A percentile compares a stretch with the other conserved stretches of the same genome.
These are phyloP conservation scores for Stictonetta naevosa DNA, from an alignment of 2,113 vertebrate species.

Conservation along the genomic window DNA sequence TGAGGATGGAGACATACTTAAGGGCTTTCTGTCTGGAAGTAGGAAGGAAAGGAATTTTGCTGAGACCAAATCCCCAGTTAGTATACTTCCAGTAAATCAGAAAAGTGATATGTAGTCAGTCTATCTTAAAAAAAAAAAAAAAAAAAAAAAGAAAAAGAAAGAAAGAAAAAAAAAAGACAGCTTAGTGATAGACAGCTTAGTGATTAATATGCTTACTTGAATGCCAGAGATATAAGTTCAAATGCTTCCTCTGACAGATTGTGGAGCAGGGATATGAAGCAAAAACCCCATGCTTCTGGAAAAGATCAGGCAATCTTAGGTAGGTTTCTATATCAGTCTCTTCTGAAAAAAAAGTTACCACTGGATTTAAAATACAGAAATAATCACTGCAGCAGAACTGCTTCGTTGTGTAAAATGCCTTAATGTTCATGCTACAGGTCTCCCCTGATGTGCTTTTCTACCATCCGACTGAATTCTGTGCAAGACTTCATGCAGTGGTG, in stretches of 20 bases:
- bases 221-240: not conserved
- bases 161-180: not conserved
- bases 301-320: not conserved
- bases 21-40: not conserved
- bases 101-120: not conserved
- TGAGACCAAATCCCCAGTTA: not conserved
- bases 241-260: not conserved
- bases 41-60: conserved; percentile 6
- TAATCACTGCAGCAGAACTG: conserved; percentile 1
- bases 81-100: conserved; percentile 1
- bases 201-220: conserved; percentile 42
- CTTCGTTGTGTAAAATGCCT: not conserved
- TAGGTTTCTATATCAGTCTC: not conserved
- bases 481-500: not conserved
- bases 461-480: not conserved
- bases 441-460: not conserved
- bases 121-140: not conserved
- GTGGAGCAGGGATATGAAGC: not conserved
- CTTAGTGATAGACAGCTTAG: not conserved
- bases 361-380: conserved; percentile 6
- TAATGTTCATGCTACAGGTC: conserved; percentile 3
- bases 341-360: not conserved
- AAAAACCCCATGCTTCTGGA: conserved; percentile 9
- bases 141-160: not conserved
- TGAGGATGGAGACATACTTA: not conserved